Base-by-base conservation (phyloP, 1,140 invertebrate genomes). In the Stegodyphus dumicola region DNA sequence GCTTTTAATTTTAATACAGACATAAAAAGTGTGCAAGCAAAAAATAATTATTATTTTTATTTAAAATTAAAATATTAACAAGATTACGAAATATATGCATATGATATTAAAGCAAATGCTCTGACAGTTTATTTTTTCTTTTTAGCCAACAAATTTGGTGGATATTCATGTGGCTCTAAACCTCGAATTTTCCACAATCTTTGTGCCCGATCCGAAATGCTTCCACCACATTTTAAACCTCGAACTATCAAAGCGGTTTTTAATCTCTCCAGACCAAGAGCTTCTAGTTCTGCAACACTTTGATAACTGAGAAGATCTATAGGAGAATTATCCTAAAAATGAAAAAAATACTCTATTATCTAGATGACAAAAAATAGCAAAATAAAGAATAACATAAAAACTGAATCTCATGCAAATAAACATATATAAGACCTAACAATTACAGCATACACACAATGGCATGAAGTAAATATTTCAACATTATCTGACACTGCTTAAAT, bases 171-270 rank as follows among this genome's bases (percentile, higher is more conserved):
- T 7, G 74, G 75, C 1, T 88, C 74, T 13, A 91, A 75, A 13
- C 91, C 91, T 87, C 90, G 90, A 7, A 92, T 89, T 53, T 90
- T 89, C 87, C 87, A 92, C 17, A 92, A 87, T 85, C 91, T 88
- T 56, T 90, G 81, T 7, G 91, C 91, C 75, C 91, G 85, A 77
- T 92, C 88, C 73, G 90, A 49, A 7, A 92, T 77, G 15, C 89
- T 91, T 13, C 91, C 91, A 81, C 98, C 98, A 92, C 98, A 99
- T 91, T 99, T 99, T 0, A 99, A 92, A 0, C 96, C 96, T 18
- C 99, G 90, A 6, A 97, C 97, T 93, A 99, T 95, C 2, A 99
- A 91, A 6, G 97, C 98, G 9, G 96, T 97, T 90, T 99, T 99
- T 2, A 99, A 92, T 90, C 98, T 93, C 92, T 99, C 98, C 87